Base-by-base conservation (phyloP, 2,113 vertebrate species). In the Microtus richardsoni region DNA sequence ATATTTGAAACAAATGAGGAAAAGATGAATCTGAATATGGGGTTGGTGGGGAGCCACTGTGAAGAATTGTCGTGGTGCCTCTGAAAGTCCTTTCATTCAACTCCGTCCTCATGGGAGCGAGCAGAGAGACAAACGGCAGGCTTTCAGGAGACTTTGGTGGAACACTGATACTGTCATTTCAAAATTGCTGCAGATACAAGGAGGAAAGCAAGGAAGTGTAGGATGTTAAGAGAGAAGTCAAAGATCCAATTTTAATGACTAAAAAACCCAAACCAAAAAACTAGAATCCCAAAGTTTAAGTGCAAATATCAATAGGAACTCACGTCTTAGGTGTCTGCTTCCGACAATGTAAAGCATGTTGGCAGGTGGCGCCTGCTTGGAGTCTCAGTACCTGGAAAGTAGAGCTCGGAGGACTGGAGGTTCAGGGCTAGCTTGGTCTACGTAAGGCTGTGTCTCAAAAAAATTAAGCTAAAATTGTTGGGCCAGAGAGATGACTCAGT, bases 81-180 rank as follows among this genome's bases (percentile, higher is more conserved):
- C 47, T 14, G 60, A 80, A 54, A 44, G 4, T 73, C 41, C 28
- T 39, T 52, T 14, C 1, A 54, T 26, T 39, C 0, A 10, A 1
- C 44, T 24, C 30, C 6, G 2, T 33, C 36, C 83, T 73, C 39
- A 1, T 9, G 19, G 52, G 49, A 22, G 3, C 19, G 1, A 41
- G 17, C 3, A 30, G 11, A 13, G 1, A 26, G 13, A 12, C 10
- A n/a, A 16, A 10, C 0, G 11, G 0, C 19, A 1, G 3, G 9
- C 13, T 4, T 8, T 5, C 78, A 1, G 52, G 5, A 41, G 88
- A 5, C 33, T 2, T 2, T 0, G 11, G 33, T 44, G 0, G 30
- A 4, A 8, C 4, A 5, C 0, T 6, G 62, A 39, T 2, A 0
- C 5, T 12, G 30, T 3, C 16, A 14, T n/a, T 64, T 80, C 54